A percentile compares a stretch with the other conserved stretches of the same genome.
Evolutionary conservation across 2,797 vertebrate genomes (phyloP).

Genomic region (Rallus crepitans): DNA sequence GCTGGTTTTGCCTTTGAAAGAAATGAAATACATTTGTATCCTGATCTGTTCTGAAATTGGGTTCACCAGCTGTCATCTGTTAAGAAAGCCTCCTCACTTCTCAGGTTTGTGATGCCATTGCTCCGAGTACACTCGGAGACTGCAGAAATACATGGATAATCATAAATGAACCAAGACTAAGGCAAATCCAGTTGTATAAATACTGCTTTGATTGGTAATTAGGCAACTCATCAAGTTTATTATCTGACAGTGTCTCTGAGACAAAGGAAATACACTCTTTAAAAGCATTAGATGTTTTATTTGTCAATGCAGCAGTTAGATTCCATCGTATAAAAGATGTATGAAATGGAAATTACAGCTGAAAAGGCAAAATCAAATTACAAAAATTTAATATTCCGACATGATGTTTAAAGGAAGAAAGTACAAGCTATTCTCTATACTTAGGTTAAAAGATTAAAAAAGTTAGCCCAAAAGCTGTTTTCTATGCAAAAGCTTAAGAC

Average conservation of each 20-base stretch:
- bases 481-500: not conserved
- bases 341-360: conserved; percentile 16
- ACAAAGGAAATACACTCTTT: not conserved
- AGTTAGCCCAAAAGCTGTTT: not conserved
- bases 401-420: not conserved
- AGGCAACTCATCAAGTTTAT: not conserved
- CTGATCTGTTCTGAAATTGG: not conserved
- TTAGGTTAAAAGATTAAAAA: not conserved
- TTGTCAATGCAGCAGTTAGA: conserved; percentile 13
- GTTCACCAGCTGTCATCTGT: not conserved
- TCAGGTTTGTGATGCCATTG: not conserved
- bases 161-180: not conserved
- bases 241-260: not conserved
- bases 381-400: not conserved
- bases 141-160: not conserved
- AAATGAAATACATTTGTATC: not conserved
- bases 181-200: not conserved
- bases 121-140: not conserved
- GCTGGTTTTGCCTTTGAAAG: not conserved
- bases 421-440: not conserved
- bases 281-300: conserved; percentile 47
- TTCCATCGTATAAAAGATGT: conserved; percentile 4
- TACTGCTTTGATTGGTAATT: not conserved
- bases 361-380: not conserved
- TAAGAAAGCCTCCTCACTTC: not conserved